Evolutionary conservation across 2,113 vertebrate genomes (phyloP).

Genomic region (Hyla sarda): DNA sequence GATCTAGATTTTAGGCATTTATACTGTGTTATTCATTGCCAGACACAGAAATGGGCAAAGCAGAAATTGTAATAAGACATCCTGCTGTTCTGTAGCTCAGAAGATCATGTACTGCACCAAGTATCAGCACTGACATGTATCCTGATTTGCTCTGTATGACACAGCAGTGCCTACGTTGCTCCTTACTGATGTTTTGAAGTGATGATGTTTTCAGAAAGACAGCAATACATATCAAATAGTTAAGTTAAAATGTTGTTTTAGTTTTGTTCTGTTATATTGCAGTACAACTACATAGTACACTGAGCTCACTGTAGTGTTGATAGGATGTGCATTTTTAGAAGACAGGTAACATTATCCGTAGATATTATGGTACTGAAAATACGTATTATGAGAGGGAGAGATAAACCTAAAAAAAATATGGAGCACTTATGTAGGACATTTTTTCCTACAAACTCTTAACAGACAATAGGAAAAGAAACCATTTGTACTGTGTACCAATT

Average conservation of each 20-base stretch:
- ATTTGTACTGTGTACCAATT: too few relatives aligned
- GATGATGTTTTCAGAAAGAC: background rate
- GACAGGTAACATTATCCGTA: background rate
- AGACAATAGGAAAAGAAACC: too few relatives aligned
- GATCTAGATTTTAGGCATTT: background rate
- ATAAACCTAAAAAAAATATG: background rate
- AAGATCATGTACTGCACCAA: background rate
- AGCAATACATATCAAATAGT: background rate
- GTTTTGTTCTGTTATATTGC: background rate
- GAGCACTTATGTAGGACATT: too few relatives aligned
- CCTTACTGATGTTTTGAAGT: conserved; percentile 16
- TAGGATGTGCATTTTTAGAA: background rate
- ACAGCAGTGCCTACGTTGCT: background rate
- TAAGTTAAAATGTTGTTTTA: background rate
- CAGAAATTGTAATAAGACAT: background rate
- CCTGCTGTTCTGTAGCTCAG: background rate
- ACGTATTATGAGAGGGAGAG: background rate
- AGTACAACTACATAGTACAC: background rate
- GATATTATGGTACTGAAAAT: background rate
- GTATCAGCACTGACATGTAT: background rate
- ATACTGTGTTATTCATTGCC: background rate
- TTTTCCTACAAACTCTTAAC: too few relatives aligned
- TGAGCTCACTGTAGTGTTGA: background rate
- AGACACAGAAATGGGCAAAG: background rate
- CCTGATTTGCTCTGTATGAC: background rate